phyloP scores from a whole-genome alignment of 2,888 invertebrate species.

The Steinernema carpocapsae region DNA sequence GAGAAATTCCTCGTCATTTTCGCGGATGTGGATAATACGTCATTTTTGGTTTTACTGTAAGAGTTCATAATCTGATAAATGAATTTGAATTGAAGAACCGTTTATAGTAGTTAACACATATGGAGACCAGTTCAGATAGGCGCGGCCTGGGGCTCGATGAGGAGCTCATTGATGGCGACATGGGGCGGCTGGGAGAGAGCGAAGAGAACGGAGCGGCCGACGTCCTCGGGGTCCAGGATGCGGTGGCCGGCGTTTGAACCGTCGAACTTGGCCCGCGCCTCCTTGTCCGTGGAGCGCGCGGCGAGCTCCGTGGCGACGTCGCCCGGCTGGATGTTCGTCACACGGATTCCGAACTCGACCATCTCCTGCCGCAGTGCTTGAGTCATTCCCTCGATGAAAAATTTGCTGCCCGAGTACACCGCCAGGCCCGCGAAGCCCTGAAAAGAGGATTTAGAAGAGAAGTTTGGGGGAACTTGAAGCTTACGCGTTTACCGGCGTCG shows the following conservation, averaged over 20 bases:
- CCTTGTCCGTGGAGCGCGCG: slow-evolving; percentile 68
- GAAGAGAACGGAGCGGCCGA: slow-evolving; percentile 70
- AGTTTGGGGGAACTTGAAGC: not conserved
- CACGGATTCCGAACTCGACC: slow-evolving; percentile 67
- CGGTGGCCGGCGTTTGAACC: slow-evolving; percentile 62
- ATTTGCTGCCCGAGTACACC: slow-evolving; percentile 71
- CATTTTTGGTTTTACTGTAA: too few relatives aligned
- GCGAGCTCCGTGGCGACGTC: slow-evolving; percentile 70
- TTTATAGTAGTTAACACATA: too few relatives aligned
- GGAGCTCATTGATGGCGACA: slow-evolving; percentile 70
- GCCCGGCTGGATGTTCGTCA: slow-evolving; percentile 71
- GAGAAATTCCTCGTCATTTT: too few relatives aligned
- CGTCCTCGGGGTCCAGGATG: slow-evolving; percentile 69
- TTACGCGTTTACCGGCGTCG: slow-evolving; percentile 69
- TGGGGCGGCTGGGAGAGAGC: slow-evolving; percentile 69
- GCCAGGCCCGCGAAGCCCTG: slow-evolving; percentile 69
- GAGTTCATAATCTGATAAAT: too few relatives aligned
- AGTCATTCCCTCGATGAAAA: slow-evolving; percentile 71
- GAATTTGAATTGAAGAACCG: too few relatives aligned
- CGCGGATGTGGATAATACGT: too few relatives aligned
- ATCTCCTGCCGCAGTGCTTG: slow-evolving; percentile 70
- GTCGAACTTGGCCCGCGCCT: slow-evolving; percentile 68
- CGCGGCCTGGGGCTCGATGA: slow-evolving; percentile 69
- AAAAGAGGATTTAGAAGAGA: slow-evolving; percentile 1
- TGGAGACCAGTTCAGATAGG: slow-evolving; percentile 57